Evolutionary conservation across 2,888 invertebrate genomes (phyloP), one percentile per base, ranked within the genome.

Genomic region (Eupithecia subumbrata): DNA sequence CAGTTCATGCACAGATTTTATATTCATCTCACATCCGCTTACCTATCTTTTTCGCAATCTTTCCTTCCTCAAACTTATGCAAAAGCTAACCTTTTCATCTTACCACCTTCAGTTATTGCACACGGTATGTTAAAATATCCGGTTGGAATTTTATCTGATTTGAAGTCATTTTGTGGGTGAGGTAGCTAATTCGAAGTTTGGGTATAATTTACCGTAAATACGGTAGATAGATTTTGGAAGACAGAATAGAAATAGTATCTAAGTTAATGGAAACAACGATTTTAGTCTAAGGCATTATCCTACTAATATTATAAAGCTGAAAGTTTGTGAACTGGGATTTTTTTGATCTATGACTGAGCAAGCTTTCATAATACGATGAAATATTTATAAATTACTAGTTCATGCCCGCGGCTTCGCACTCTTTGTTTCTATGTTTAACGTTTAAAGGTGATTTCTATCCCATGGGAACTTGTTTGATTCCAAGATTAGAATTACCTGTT

Each of bases 31-130:
- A 79, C 81, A 81, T 76, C 75, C 75, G 78, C 80, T 78, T 76
- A 80, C 78, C 79, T 81, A 81, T 81, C 80, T 79, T 79, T 81
- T 79, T 76, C 74, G 78, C 79, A 81, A 81, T 81, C 81, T 81
- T 79, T 77, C 79, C 81, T 48, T 75, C 74, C 74, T 79, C 74
- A 74, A 81, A 81, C 81, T 80, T 79, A 80, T 79, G 76, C 73
- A 75, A 77, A 77, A 75, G 75, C 75, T 73, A 77, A 72, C 63
- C 71, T 75, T 77, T 75, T 77, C 75, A 77, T 75, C 75, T 75
- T 73, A 37, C 73, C 69, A 60, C 69, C 60, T 73, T 40, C 73
- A 75, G 69, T 71, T 75, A 73, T 75, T 77, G 77, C 75, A 75
- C 71, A 71, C 71, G 75, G 67, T 72, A 71, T 75, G 72, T 67